A percentile compares a stretch with the other conserved stretches of the same genome.
Evolutionary conservation across 1,140 invertebrate genomes (phyloP).

Genomic region (Hypsibius dujardini): DNA sequence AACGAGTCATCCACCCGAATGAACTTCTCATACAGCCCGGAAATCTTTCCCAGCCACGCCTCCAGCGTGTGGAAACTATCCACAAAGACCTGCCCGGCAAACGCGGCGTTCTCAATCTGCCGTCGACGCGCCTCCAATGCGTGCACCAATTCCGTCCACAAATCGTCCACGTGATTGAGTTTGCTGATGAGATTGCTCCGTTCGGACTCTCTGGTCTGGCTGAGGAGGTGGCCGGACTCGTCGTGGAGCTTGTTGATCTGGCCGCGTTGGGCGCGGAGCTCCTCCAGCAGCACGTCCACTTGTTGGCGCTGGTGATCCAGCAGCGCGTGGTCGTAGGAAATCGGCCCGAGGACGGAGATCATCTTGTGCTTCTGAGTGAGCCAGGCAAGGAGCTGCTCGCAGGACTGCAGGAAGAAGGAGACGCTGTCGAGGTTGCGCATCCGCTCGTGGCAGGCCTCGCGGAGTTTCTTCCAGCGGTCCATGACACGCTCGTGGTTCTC

Average conservation of each 20-base stretch:
- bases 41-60: slow-evolving; percentile 26
- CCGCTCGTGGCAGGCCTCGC: slow-evolving; percentile 60
- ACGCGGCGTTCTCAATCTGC: slow-evolving; percentile 20
- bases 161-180: slow-evolving; percentile 36
- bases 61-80: slow-evolving; percentile 24
- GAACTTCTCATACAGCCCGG: slow-evolving; percentile 17
- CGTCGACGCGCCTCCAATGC: slow-evolving; percentile 51
- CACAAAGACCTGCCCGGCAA: background rate
- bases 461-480: slow-evolving; percentile 63
- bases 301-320: slow-evolving; percentile 85
- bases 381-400: slow-evolving; percentile 67
- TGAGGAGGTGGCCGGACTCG: slow-evolving; percentile 2
- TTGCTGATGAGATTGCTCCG: slow-evolving; percentile 29
- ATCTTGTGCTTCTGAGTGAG: slow-evolving; percentile 79
- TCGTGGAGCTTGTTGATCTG: slow-evolving; percentile 10
- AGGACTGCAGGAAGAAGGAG: slow-evolving; percentile 73
- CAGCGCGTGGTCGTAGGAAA: slow-evolving; percentile 79
- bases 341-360: slow-evolving; percentile 66
- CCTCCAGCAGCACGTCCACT: slow-evolving; percentile 23
- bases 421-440: slow-evolving; percentile 70
- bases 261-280: background rate
- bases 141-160: slow-evolving; percentile 58
- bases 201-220: slow-evolving; percentile 1
- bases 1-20: slow-evolving; percentile 24
- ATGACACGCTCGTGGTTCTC: slow-evolving; percentile 31